Evolutionary conservation across 2,888 invertebrate species (phyloP), one percentile per base, ranked within the genome.

Genomic region (Meteorus colon): DNA sequence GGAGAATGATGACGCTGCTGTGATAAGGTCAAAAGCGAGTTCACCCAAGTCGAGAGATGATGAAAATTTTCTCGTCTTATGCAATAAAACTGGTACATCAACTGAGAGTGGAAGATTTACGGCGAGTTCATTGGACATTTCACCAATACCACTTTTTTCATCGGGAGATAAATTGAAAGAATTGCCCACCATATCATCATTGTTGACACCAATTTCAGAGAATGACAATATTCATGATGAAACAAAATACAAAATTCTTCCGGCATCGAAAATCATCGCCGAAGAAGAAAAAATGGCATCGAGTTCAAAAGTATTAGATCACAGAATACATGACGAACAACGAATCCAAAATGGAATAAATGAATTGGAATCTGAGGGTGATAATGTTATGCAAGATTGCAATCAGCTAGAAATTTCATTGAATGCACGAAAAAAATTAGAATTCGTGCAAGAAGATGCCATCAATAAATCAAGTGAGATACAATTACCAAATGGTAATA

Each of bases 241-340:
- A 10, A 19, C 70, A 8, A 14, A 45, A 12, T 67, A 71, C 34
- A 66, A 67, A 73, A 24, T 51, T 51, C 10, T 68, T 37, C 41
- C 6, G 19, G 12, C 16, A 41, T 73, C 48, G 24, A 66, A 65
- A 68, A 55, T 19, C 19, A 48, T 19, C 24, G 84, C 82, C 70
- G 83, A 81, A 66, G 81, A 80, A n/a, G 80, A 77, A 31, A 91
- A 90, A 81, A 91, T 91, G 78, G 91, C 80, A 79, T 91, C 90
- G 3, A 85, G 91, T 75, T 91, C 91, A 34, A 89, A n/a, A 24
- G 37, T 41, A 62, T 66, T 70, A 1, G 34, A 70, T 10, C 12
- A 76, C 62, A 55, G 62, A 60, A 66, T 75, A 60, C 31, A 41
- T 6, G 60, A 66, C n/a, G 24, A 41, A 27, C 14, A 45, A 55